A percentile compares a stretch with the other conserved stretches of the same genome.
These are phyloP conservation scores for Trissonchulus sp. DNA, from an alignment of 2,888 invertebrate genomes.

Conservation along the genomic window DNA sequence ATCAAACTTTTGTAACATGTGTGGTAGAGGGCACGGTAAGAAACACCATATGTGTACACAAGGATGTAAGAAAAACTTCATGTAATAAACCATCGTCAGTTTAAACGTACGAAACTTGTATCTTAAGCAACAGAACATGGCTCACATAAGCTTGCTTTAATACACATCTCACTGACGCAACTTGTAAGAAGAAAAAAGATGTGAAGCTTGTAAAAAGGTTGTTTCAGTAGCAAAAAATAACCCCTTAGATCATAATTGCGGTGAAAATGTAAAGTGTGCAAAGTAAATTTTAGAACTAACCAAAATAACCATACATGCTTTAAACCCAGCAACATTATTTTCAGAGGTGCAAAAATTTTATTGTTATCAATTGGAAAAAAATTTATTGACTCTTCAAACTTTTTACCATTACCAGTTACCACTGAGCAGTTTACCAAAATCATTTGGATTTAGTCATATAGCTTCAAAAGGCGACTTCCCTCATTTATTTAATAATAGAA, in stretches of 20 bases:
- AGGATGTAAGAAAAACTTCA: too few relatives aligned
- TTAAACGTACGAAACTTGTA: too few relatives aligned
- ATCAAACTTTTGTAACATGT: not conserved
- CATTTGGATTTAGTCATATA: not conserved
- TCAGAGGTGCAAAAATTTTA: conserved; percentile 13
- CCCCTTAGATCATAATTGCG: too few relatives aligned
- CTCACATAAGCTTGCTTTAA: too few relatives aligned
- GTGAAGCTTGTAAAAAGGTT: too few relatives aligned
- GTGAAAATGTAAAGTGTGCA: not conserved
- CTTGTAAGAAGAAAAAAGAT: too few relatives aligned
- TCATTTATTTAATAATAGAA: not conserved
- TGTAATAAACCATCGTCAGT: too few relatives aligned
- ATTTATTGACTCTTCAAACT: conserved; percentile 6
- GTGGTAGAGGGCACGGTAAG: not conserved
- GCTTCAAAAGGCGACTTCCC: conserved; percentile 11
- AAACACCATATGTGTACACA: too few relatives aligned
- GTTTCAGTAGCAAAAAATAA: too few relatives aligned
- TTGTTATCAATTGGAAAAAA: not conserved
- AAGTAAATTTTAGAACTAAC: not conserved
- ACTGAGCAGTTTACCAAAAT: conserved; percentile 8
- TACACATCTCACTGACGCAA: too few relatives aligned
- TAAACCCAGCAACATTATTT: too few relatives aligned
- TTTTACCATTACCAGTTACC: not conserved
- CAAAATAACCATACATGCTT: conserved; percentile 4
- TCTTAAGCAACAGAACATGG: too few relatives aligned